Percentiles rank a stretch among this genome's conserved stretches.
Evolutionary conservation across 2,113 vertebrate species (phyloP).

Genomic region (Mustelus asterias): DNA sequence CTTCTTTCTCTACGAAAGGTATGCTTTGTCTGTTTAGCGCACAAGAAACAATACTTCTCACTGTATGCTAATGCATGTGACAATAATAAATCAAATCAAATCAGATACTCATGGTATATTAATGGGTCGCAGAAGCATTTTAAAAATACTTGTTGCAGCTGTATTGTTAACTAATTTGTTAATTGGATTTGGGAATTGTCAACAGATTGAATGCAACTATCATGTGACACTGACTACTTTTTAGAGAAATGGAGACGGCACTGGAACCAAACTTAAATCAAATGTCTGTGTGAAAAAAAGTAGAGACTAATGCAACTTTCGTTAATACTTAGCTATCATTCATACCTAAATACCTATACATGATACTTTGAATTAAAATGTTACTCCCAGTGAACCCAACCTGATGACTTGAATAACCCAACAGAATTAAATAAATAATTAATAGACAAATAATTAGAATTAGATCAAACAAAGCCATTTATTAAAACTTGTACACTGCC

Average conservation of each 20-base stretch:
- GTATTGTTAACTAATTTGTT: neutral
- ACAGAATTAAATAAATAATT: no score
- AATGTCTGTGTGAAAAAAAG: neutral
- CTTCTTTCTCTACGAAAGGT: no score
- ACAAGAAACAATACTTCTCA: no score
- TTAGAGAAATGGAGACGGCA: neutral
- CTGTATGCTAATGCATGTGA: no score
- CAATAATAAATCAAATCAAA: no score
- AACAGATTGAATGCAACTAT: neutral
- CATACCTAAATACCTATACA: neutral
- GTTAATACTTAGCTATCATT: neutral
- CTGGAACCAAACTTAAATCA: neutral
- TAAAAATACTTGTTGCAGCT: neutral
- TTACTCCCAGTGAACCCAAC: neutral
- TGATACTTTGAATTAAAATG: neutral
- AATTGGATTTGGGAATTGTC: neutral
- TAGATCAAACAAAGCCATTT: neutral
- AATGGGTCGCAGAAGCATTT: neutral
- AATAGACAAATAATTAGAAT: neutral
- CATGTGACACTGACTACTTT: neutral
- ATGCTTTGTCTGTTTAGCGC: no score
- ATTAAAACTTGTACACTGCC: neutral
- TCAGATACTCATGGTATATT: neutral
- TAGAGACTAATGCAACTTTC: neutral
- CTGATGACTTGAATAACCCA: neutral